Conservation (phyloP, 2,888 invertebrate species). For the Antitype chi region DNA sequence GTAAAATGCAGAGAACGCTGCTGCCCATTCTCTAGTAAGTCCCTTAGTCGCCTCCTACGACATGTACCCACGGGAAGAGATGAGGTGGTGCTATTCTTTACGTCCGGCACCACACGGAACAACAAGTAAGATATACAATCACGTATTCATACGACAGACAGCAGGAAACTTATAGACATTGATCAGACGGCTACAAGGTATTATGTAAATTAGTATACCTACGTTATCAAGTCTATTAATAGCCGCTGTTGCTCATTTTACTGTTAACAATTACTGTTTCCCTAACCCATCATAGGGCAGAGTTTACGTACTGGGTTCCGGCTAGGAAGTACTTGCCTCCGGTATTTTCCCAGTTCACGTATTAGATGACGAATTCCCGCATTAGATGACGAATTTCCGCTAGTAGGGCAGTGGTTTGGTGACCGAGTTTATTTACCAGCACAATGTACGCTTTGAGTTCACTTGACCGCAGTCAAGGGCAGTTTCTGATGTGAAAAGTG, state of each 20-base stretch:
- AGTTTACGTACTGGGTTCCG: neutral
- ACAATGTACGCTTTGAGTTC: neutral
- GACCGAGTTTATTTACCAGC: conserved; percentile 5
- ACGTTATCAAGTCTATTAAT: conserved; percentile 34
- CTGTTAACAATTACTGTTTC: conserved; percentile 1
- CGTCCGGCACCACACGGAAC: too few species aligned
- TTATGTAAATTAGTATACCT: conserved; percentile 35
- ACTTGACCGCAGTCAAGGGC: neutral
- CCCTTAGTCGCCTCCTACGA: too few species aligned
- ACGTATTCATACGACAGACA: conserved; percentile 19
- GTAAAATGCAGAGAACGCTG: too few species aligned
- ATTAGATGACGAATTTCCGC: conserved; percentile 13
- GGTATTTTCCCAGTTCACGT: conserved; percentile 31
- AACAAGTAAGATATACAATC: neutral
- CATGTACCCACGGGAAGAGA: too few species aligned
- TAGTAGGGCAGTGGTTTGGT: neutral
- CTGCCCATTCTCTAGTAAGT: too few species aligned
- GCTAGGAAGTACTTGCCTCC: conserved; percentile 12
- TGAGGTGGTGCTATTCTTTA: too few species aligned
- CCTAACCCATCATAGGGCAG: neutral
- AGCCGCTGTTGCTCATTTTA: conserved; percentile 8
- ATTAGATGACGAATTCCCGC: conserved; percentile 16
- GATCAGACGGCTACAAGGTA: conserved; percentile 20
- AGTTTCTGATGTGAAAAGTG: neutral
- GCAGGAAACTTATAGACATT: conserved; percentile 24